Base-by-base conservation (phyloP, 2,888 invertebrate genomes). In the Pollenia angustigena region DNA sequence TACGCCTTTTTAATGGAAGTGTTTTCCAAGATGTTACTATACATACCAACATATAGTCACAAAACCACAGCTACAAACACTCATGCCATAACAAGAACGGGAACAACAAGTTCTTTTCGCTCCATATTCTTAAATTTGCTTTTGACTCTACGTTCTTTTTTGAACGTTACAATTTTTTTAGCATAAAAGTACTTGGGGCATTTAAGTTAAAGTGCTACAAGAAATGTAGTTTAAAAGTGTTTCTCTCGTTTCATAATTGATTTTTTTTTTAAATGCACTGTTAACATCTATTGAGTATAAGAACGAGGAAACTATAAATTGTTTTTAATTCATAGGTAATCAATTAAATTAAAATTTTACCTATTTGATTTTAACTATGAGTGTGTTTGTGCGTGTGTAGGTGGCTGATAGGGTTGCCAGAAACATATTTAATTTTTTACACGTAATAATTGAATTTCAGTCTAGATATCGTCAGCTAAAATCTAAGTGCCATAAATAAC, bases 1-100 rank as follows among this genome's bases (percentile, higher is more conserved):
- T 64, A 52, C 18, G 42, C 32, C 44, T 46, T 62, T 71, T 18
- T 44, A 71, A 80, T 64, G 62, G 23, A 79, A 79, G 69, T 80
- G 62, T 80, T 80, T 64, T 54, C 62, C 52, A 71, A 71, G 80
- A 62, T 80, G 69, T 52, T 80, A 71, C 80, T 54, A 23, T 48
- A 48, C 50, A 52, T 62, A 71, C 64, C 16, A 32, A 32, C 32
- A 32, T 32, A 32, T 6, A 4, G 50, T 46, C 60, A 42, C 42
- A 50, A 16, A 71, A 50, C 18, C 12, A 23, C 56, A 56, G 32
- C 6, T 32, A 32, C 18, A 56, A 23, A 56, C 56, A 4, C 23
- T 14, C 8, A 12, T 48, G 62, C 14, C 14, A 14, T 12, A 2
- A 58, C 40, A 40, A 58, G 10, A 58, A 58, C 12, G 14, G 14